phyloP scores from a whole-genome alignment of 2,113 vertebrate genomes.

The Calidris pygmaea region DNA sequence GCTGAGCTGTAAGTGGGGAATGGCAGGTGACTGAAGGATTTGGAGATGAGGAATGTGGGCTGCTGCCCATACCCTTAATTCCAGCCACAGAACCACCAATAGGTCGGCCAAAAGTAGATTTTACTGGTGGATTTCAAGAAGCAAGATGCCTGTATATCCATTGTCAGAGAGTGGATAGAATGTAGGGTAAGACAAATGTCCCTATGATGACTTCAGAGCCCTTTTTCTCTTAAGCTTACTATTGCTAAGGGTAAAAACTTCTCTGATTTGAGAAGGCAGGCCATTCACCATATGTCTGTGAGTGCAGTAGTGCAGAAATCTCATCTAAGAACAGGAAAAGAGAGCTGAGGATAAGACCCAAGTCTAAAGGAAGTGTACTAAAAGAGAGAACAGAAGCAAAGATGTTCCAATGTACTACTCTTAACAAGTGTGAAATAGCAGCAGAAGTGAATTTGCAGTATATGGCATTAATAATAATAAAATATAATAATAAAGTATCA shows the following conservation, averaged over 20 bases:
- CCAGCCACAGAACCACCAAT: not conserved
- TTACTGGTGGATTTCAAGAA: not conserved
- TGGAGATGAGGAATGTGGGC: rapidly evolving
- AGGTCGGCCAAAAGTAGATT: not conserved
- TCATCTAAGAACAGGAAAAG: not conserved
- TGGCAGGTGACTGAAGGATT: not conserved
- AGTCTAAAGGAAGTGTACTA: not conserved
- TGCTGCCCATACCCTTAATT: not conserved
- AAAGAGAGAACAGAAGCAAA: not conserved
- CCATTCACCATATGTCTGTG: not conserved
- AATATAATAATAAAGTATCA: not conserved
- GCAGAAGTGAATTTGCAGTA: not conserved
- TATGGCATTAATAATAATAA: not conserved
- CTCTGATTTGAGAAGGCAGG: not conserved
- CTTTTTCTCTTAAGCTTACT: not conserved
- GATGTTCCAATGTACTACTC: not conserved
- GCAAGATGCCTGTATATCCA: no score
- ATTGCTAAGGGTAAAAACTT: not conserved
- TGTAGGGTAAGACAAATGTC: not conserved
- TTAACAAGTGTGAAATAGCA: not conserved
- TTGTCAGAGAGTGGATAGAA: not conserved
- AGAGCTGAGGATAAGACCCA: not conserved
- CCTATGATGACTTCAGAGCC: not conserved
- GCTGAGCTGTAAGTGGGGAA: not conserved
- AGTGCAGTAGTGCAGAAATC: not conserved